These are phyloP conservation scores for Cheiracanthium punctorium DNA, from an alignment of 2,888 invertebrate genomes.

Conservation along the genomic window DNA sequence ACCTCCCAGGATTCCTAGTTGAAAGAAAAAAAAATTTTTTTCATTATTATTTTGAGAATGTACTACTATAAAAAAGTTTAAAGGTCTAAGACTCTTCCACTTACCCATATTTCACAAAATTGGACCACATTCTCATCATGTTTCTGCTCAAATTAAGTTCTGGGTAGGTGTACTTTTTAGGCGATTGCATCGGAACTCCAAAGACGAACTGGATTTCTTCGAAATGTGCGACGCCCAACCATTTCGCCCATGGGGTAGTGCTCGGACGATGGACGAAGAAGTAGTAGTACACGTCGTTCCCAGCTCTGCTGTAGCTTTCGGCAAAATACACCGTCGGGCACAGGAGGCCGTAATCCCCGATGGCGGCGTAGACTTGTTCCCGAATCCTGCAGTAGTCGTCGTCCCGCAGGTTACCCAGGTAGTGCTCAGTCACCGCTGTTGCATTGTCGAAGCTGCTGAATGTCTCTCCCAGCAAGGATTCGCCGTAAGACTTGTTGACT, in stretches of 20 bases:
- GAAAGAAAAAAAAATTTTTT: too few species aligned
- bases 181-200: constrained; percentile 30
- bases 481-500: neutral
- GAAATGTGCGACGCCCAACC: constrained; percentile 59
- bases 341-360: constrained; percentile 37
- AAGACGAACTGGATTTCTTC: constrained; percentile 63
- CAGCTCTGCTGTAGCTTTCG: constrained; percentile 35
- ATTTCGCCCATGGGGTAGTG: constrained; percentile 38
- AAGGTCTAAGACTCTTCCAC: too few species aligned
- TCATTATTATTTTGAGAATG: too few species aligned
- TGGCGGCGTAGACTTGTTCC: constrained; percentile 16
- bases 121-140: constrained; percentile 25
- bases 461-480: neutral
- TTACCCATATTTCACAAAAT: constrained; percentile 35
- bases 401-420: neutral
- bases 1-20: too few species aligned
- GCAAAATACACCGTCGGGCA: constrained; percentile 63
- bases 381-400: constrained; percentile 7
- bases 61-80: too few species aligned
- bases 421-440: neutral
- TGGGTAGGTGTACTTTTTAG: neutral
- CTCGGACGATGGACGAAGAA: constrained; percentile 53
- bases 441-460: neutral
- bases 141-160: constrained; percentile 10
- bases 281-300: constrained; percentile 48